A percentile compares a stretch with the other conserved stretches of the same genome.
Evolutionary conservation across 2,113 vertebrate genomes (phyloP).

Genomic region (Pao palembangensis): DNA sequence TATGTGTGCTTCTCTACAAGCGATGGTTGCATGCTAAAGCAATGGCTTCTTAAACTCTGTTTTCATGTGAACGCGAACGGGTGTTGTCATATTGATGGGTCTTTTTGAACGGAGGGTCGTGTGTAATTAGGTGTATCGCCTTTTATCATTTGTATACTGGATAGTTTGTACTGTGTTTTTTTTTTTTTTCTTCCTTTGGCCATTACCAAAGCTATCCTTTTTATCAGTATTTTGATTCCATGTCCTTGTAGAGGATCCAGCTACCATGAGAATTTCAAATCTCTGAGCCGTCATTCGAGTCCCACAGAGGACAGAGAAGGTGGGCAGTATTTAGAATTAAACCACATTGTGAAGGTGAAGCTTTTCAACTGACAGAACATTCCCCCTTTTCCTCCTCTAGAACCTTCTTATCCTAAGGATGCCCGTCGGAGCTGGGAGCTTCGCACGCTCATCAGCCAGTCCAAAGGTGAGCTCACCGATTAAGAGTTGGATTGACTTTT

Average conservation of each 20-base stretch:
- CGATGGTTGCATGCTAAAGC: slow-evolving; percentile 33
- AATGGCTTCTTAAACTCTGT: background rate
- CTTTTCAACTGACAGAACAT: background rate
- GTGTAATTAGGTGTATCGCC: background rate
- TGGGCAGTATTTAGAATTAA: slow-evolving; percentile 51
- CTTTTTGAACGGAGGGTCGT: background rate
- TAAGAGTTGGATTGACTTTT: too few species aligned
- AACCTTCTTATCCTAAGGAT: slow-evolving; percentile 88
- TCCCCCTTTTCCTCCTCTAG: slow-evolving; percentile 58
- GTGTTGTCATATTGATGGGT: background rate
- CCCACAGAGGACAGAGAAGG: slow-evolving; percentile 96
- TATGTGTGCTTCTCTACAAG: slow-evolving; percentile 31
- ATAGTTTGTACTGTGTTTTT: background rate
- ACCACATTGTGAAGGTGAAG: background rate
- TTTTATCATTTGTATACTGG: background rate
- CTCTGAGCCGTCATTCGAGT: slow-evolving; percentile 95
- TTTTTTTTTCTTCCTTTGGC: too few species aligned
- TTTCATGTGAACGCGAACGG: background rate
- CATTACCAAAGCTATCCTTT: background rate
- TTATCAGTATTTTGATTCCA: background rate
- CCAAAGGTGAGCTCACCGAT: slow-evolving; percentile 77
- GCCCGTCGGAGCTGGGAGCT: slow-evolving; percentile 92
- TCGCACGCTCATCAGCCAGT: slow-evolving; percentile 89
- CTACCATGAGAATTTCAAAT: slow-evolving; percentile 94
- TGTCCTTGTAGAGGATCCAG: slow-evolving; percentile 82